Conservation (phyloP, 2,797 vertebrate species). For the Vireo griseus region DNA sequence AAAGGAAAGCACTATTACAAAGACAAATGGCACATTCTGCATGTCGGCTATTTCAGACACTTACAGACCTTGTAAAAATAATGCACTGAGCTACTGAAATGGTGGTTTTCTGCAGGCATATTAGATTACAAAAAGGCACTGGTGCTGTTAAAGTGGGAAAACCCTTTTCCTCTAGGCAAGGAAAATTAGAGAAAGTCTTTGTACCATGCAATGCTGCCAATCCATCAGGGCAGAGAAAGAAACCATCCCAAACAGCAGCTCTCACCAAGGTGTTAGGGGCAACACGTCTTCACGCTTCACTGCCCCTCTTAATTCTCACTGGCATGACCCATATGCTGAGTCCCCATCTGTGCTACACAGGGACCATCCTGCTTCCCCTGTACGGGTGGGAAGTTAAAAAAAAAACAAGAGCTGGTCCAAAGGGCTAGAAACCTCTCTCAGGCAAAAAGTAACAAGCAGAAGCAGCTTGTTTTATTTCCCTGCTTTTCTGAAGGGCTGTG, state of each 20-base stretch:
- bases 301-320: neutral
- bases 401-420: neutral
- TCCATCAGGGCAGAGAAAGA: neutral
- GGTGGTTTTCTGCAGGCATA: neutral
- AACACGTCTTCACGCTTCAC: neutral
- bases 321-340: neutral
- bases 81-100: neutral
- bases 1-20: slow-evolving; percentile 55
- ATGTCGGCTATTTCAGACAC: neutral
- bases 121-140: neutral
- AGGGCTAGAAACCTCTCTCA: neutral
- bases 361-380: accelerated
- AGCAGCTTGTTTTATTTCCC: neutral
- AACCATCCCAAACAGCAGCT: neutral
- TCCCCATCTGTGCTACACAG: neutral
- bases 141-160: neutral
- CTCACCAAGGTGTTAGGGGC: neutral
- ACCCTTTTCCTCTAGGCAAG: neutral
- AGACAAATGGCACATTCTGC: slow-evolving; percentile 50
- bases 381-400: neutral
- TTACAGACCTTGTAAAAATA: slow-evolving; percentile 24
- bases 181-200: neutral
- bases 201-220: neutral
- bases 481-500: neutral
- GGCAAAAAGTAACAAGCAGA: neutral